phyloP scores from a whole-genome alignment of 2,113 vertebrate species.

The Raja brachyura region DNA sequence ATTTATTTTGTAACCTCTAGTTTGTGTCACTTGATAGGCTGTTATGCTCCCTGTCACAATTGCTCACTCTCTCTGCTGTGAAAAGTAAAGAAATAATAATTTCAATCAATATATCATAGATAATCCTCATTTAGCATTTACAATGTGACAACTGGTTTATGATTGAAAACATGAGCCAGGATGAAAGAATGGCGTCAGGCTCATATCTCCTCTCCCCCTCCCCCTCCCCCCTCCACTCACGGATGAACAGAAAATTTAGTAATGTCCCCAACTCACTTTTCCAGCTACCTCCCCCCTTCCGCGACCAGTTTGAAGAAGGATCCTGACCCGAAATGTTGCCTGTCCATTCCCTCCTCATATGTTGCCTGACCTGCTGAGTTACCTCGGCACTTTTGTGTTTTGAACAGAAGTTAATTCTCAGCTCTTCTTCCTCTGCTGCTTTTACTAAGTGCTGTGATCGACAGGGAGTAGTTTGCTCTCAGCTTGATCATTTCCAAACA shows the following conservation, averaged over 20 bases:
- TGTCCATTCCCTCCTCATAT: too few relatives aligned
- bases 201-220: background rate
- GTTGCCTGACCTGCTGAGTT: too few relatives aligned
- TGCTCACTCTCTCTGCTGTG: background rate
- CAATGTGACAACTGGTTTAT: background rate
- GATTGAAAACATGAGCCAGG: background rate
- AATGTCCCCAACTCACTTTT: too few relatives aligned
- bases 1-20: background rate
- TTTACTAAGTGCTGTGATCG: background rate
- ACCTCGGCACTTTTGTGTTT: too few relatives aligned
- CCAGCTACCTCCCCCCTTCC: too few relatives aligned
- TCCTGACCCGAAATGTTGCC: too few relatives aligned
- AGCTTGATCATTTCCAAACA: too few relatives aligned
- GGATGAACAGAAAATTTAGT: background rate
- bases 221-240: too few relatives aligned
- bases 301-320: too few relatives aligned
- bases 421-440: background rate
- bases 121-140: background rate
- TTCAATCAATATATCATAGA: background rate
- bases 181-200: background rate
- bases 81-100: slow-evolving; percentile 4
- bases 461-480: background rate
- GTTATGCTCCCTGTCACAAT: background rate
- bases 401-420: background rate
- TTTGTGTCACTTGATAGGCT: background rate